Evolutionary conservation across 1,140 invertebrate genomes (phyloP), one percentile per base, ranked within the genome.

Genomic region (Chrysopa pallens): DNA sequence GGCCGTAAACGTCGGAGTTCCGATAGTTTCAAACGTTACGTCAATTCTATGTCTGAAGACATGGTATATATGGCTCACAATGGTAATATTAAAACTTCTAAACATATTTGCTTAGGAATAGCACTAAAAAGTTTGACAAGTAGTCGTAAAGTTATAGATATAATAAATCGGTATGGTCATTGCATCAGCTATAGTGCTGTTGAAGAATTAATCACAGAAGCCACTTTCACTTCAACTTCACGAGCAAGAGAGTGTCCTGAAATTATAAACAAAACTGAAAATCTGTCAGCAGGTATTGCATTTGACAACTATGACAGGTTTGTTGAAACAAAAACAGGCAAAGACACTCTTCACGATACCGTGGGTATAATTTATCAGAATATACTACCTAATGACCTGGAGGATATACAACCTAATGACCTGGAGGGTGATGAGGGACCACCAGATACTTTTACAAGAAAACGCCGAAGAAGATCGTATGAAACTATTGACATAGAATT

Each of bases 321-420:
- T 43, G 61, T 61, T 14, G 62, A 68, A 38, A 67, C 62, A 14
- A 17, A 48, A 6, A 55, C 45, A 49, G 62, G 61, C 27, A 60
- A 58, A 50, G 60, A 59, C 17, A 66, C 61, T 45, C 39, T 67
- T 2, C 58, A 67, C 48, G 64, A 67, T 43, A 68, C 61, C 8
- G 63, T 67, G 9, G 64, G 62, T 14, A 64, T 68, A 33, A 58
- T 60, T 41, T 61, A 52, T 52, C 27, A 48, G 46, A 42, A 48
- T 31, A 38, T 46, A 15, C 4, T 28, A 9, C 6, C 1, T 2
- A 6, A n/a, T 29, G 39, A 29, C n/a, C n/a, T n/a, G n/a, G n/a
- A n/a, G n/a, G n/a, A n/a, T n/a, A n/a, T n/a, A n/a, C n/a, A n/a
- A n/a, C n/a, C n/a, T n/a, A n/a, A n/a, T n/a, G n/a, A n/a, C n/a